phyloP scores from a whole-genome alignment of 2,797 vertebrate genomes.

The Sparidentex hasta region DNA sequence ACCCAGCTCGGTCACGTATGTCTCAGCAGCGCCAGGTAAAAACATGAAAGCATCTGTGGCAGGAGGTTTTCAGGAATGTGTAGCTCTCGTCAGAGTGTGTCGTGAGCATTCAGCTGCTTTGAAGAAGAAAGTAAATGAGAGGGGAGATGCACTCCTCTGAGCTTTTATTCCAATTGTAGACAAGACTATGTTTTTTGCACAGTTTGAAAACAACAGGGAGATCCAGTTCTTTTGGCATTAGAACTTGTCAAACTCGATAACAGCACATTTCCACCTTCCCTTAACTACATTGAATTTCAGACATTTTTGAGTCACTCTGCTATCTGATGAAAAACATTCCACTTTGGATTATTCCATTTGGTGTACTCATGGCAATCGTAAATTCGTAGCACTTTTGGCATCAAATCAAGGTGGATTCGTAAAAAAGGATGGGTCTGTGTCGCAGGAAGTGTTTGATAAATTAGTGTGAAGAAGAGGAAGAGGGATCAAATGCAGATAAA shows the following conservation, averaged over 20 bases:
- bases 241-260: slow-evolving; percentile 50
- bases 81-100: slow-evolving; percentile 42
- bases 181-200: not conserved
- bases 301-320: slow-evolving; percentile 37
- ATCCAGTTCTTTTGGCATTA: slow-evolving; percentile 46
- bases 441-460: slow-evolving; percentile 25
- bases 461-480: slow-evolving; percentile 13
- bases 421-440: slow-evolving; percentile 6
- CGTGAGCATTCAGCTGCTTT: slow-evolving; percentile 57
- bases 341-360: slow-evolving; percentile 27
- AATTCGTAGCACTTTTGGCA: slow-evolving; percentile 5
- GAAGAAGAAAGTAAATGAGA: slow-evolving; percentile 66
- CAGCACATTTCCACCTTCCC: slow-evolving; percentile 7
- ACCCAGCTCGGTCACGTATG: slow-evolving; percentile 27
- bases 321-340: slow-evolving; percentile 35
- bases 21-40: slow-evolving; percentile 39
- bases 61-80: slow-evolving; percentile 36
- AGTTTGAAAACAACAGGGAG: slow-evolving; percentile 44
- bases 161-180: slow-evolving; percentile 37
- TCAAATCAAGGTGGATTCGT: slow-evolving; percentile 30
- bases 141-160: slow-evolving; percentile 47
- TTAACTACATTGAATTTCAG: slow-evolving; percentile 20
- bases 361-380: not conserved
- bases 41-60: slow-evolving; percentile 49
- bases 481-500: slow-evolving; percentile 16